Evolutionary conservation across 37 sponge, comb jelly and placozoan genomes (phyloP).

Genomic region (Beroe forskalii): DNA sequence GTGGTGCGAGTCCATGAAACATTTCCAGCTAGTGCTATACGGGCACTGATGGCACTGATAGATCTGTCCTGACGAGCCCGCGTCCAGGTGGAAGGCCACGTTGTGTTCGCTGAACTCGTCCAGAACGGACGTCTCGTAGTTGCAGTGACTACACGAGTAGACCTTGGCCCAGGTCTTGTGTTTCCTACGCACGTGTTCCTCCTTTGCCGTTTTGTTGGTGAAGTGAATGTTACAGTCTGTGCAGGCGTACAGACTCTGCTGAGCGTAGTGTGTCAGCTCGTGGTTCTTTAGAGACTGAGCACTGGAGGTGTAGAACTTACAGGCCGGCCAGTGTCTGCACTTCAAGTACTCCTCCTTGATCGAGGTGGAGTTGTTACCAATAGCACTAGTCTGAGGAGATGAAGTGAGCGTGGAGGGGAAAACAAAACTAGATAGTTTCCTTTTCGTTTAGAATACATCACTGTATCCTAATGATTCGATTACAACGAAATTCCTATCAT

Average conservation of each 20-base stretch:
- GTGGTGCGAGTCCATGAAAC: conserved; percentile 39
- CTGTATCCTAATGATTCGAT: too few species aligned
- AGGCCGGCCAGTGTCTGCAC: conserved; percentile 34
- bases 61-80: conserved; percentile 31
- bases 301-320: conserved; percentile 29
- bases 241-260: conserved; percentile 12
- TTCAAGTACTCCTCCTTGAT: neutral
- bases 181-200: conserved; percentile 25
- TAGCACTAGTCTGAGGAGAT: too few species aligned
- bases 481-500: too few species aligned
- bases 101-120: conserved; percentile 39
- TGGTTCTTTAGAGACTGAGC: conserved; percentile 24
- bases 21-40: conserved; percentile 15
- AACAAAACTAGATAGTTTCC: too few species aligned
- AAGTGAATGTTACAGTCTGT: conserved; percentile 50
- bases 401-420: too few species aligned
- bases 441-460: too few species aligned
- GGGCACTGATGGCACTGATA: conserved; percentile 37
- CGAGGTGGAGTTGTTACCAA: neutral
- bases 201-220: conserved; percentile 11
- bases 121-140: conserved; percentile 36
- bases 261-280: conserved; percentile 49
- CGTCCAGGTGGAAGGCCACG: conserved; percentile 24
- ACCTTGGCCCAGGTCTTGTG: conserved; percentile 56
- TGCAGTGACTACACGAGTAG: conserved; percentile 54